Conservation (phyloP, 1,140 invertebrate genomes). For the Lordiphosa clarofinis region DNA sequence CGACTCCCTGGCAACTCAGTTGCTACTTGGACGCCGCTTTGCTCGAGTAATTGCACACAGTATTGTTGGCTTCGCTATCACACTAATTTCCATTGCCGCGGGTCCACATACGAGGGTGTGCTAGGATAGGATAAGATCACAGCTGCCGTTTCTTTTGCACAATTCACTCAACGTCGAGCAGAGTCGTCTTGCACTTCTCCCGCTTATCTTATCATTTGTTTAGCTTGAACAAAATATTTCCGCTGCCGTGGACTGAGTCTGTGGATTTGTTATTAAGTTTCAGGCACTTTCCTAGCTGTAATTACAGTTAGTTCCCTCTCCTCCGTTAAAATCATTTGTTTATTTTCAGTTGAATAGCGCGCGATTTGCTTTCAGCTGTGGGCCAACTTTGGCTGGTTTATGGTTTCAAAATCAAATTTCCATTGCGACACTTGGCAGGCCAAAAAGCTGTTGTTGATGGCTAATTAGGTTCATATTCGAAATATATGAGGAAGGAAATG, state of each 20-base stretch:
- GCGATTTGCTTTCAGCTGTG: slow-evolving; percentile 39
- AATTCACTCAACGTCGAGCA: slow-evolving; percentile 11
- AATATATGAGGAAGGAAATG: no score
- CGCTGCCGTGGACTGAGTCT: slow-evolving; percentile 1
- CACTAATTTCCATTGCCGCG: slow-evolving; percentile 68
- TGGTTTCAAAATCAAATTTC: slow-evolving; percentile 1
- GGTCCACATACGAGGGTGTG: slow-evolving; percentile 27
- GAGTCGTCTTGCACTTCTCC: slow-evolving; percentile 5
- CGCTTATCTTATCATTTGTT: slow-evolving; percentile 52
- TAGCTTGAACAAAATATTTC: slow-evolving; percentile 17
- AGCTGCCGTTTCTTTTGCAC: slow-evolving; percentile 8
- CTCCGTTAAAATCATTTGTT: not conserved
- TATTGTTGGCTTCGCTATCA: slow-evolving; percentile 24
- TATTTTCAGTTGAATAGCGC: slow-evolving; percentile 8
- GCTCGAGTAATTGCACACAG: slow-evolving; percentile 29
- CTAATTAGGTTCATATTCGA: no score
- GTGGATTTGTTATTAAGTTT: slow-evolving; percentile 14
- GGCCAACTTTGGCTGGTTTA: not conserved
- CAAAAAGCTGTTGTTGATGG: no score
- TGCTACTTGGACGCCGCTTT: slow-evolving; percentile 16
- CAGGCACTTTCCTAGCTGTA: slow-evolving; percentile 56
- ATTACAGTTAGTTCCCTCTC: slow-evolving; percentile 18
- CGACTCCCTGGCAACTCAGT: slow-evolving; percentile 9
- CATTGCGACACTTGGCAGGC: slow-evolving; percentile 2
- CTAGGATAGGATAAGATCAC: slow-evolving; percentile 4